Evolutionary conservation across 2,797 vertebrate species (phyloP), one percentile per base, ranked within the genome.

Genomic region (Vespertilio murinus): DNA sequence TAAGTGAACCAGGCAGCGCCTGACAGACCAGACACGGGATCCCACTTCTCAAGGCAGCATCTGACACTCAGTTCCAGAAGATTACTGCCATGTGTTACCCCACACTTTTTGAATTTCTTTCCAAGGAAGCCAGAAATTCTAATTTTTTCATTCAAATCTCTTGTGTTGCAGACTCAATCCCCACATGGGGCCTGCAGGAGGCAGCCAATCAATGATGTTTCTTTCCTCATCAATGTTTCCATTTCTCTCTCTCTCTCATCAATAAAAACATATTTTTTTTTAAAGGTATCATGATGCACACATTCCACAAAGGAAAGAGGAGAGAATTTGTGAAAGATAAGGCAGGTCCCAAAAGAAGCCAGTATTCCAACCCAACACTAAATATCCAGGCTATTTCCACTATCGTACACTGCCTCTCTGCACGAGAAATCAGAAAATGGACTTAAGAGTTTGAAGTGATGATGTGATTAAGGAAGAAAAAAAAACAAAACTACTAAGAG

Each of bases 81-180:
- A 85, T 40, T 22, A 71, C 1, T 14, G 16, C 70, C 40, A 67
- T 3, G 0, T 38, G 28, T 82, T 28, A 73, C 12, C 25, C 42
- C 23, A 90, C 23, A 13, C 1, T 75, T 81, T 81, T 38, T 59
- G 5, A 82, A n/a, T 69, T 77, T 88, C 71, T 52, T 70, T 56
- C 25, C 56, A 91, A 91, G 85, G 18, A 69, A 59, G 18, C 16
- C 30, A 79, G 33, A 94, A 94, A 96, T 54, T 2, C 52, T 49
- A 16, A 81, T 23, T 84, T 93, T 93, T 91, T 85, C 30, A 93
- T 78, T 95, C 67, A 42, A 90, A 65, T 78, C 40, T 94, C 47
- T 54, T 30, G n/a, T 65, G 61, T 6, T 30, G 59, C 59, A 14
- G 12, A 30, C 56, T 61, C 56, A 61, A 65, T 33, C 30, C 61